phyloP scores from a whole-genome alignment of 2,113 vertebrate species.

The Dipodomys ordii region DNA sequence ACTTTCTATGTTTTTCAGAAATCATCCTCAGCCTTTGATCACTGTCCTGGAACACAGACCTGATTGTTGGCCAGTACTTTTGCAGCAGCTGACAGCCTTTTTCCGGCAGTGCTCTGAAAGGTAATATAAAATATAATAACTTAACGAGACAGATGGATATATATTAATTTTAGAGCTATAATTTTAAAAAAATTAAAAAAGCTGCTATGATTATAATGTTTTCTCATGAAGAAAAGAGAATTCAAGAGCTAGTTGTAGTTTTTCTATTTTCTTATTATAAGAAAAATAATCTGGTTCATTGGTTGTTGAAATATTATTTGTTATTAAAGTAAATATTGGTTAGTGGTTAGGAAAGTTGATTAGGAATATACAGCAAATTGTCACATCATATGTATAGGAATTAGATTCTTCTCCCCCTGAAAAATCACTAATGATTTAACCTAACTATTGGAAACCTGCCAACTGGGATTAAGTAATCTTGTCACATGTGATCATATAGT shows the following conservation, averaged over 20 bases:
- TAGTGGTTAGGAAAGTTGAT: conserved; percentile 32
- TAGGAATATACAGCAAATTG: conserved; percentile 34
- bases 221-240: background rate
- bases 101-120: conserved; percentile 90
- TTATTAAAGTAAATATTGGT: conserved; percentile 36
- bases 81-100: conserved; percentile 91
- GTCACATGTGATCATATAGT: background rate
- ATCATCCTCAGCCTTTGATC: conserved; percentile 93
- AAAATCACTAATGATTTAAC: conserved; percentile 15
- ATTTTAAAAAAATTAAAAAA: background rate
- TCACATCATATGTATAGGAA: background rate
- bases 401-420: background rate
- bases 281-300: conserved; percentile 36
- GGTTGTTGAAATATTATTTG: conserved; percentile 12
- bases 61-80: conserved; percentile 93
- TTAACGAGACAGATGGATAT: background rate
- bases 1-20: conserved; percentile 87
- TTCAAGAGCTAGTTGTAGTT: background rate
- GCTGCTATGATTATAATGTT: conserved; percentile 36
- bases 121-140: conserved; percentile 82
- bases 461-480: background rate
- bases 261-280: background rate
- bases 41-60: conserved; percentile 94
- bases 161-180: background rate
- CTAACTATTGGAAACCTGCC: background rate